phyloP scores from a whole-genome alignment of 2,113 vertebrate genomes.

The Tenrec ecaudatus region DNA sequence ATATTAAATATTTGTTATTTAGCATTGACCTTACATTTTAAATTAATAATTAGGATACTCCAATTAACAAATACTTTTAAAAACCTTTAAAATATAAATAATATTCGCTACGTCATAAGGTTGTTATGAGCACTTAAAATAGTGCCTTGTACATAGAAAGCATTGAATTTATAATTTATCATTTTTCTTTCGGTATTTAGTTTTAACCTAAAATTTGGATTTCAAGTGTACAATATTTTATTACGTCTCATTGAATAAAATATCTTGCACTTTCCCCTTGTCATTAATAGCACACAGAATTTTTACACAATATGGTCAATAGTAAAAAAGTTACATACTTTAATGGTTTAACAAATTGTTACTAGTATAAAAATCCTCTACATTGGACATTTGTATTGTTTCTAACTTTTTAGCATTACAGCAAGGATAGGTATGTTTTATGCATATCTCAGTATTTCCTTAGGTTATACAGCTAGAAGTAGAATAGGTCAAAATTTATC shows the following conservation, averaged over 20 bases:
- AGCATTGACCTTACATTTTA: background rate
- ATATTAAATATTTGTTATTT: constrained; percentile 36
- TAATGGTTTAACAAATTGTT: constrained; percentile 23
- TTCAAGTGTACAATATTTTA: constrained; percentile 18
- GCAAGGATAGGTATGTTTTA: constrained; percentile 27
- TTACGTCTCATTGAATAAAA: constrained; percentile 29
- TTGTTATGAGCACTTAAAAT: background rate
- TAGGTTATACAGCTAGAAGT: constrained; percentile 16
- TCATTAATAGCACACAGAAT: background rate
- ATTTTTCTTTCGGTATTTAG: background rate
- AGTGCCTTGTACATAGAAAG: background rate
- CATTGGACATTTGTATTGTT: background rate
- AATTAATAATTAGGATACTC: background rate
- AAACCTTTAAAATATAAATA: background rate
- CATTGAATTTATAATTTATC: constrained; percentile 9
- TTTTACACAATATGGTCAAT: background rate
- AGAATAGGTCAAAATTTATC: background rate
- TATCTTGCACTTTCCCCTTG: background rate
- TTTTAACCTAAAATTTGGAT: constrained; percentile 30
- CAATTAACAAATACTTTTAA: constrained; percentile 14
- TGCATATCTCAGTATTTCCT: constrained; percentile 25
- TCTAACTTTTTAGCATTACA: constrained; percentile 35
- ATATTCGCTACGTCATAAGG: background rate
- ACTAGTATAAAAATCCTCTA: background rate
- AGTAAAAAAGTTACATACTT: constrained; percentile 37